These are phyloP conservation scores for Perdita meconis DNA, from an alignment of 2,888 invertebrate genomes.

Conservation along the genomic window DNA sequence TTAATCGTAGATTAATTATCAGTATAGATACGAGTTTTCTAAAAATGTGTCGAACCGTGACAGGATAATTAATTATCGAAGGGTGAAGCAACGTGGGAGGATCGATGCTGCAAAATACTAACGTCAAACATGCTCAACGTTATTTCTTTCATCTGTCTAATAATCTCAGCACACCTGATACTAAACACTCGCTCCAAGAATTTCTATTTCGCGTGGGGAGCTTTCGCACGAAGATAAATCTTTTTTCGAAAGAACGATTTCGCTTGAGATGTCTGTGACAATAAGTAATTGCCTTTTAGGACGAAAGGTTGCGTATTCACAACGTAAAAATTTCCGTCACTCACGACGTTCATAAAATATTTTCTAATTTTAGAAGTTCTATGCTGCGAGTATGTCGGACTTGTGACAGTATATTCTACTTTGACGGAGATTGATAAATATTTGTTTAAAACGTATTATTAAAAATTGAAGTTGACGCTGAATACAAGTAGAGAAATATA, in stretches of 20 bases:
- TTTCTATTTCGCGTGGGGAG: constrained; percentile 11
- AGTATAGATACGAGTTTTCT: constrained; percentile 30
- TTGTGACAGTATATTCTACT: too few species aligned
- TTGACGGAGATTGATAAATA: too few species aligned
- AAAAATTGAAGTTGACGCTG: too few species aligned
- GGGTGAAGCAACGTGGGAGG: constrained; percentile 31
- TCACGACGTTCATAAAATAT: too few species aligned
- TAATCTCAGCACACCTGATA: constrained; percentile 31
- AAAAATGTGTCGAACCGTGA: background rate
- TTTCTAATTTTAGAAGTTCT: too few species aligned
- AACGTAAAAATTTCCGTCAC: too few species aligned
- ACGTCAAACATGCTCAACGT: constrained; percentile 31
- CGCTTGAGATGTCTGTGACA: background rate
- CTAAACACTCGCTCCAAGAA: constrained; percentile 18
- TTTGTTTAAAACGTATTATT: too few species aligned
- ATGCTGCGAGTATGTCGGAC: too few species aligned
- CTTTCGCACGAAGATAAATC: constrained; percentile 7
- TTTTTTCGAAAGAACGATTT: background rate
- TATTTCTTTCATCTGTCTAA: constrained; percentile 10
- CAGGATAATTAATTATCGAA: constrained; percentile 42
- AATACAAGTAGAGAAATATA: too few species aligned
- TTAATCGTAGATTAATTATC: constrained; percentile 21
- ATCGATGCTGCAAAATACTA: constrained; percentile 38
- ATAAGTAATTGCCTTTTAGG: constrained; percentile 1
- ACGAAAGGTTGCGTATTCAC: background rate